Evolutionary conservation across 2,888 invertebrate species (phyloP).

Genomic region (Caprella mutica): DNA sequence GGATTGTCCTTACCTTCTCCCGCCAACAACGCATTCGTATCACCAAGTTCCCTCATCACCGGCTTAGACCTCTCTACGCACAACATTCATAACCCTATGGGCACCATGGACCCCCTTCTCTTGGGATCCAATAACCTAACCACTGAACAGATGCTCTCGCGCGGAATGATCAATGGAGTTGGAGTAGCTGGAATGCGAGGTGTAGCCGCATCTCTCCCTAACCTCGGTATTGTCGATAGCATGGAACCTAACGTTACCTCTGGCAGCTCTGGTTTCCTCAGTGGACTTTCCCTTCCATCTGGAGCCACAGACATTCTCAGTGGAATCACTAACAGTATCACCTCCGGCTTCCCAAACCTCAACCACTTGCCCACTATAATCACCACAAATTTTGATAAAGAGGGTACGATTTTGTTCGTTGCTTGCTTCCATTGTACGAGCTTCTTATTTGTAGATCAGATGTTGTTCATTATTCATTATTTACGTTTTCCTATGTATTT

Average conservation of each 20-base stretch:
- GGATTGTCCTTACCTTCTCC: conserved; percentile 2
- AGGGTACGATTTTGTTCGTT: conserved; percentile 23
- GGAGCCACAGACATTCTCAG: conserved; percentile 10
- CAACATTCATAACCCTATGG: conserved; percentile 7
- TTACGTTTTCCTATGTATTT: too few species aligned
- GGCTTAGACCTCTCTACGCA: conserved; percentile 14
- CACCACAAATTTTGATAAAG: conserved; percentile 33
- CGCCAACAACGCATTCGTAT: conserved; percentile 1
- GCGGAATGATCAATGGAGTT: not conserved
- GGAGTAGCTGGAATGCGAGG: not conserved
- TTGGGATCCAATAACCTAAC: too few species aligned
- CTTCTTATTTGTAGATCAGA: too few species aligned
- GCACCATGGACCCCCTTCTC: not conserved
- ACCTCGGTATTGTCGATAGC: conserved; percentile 3
- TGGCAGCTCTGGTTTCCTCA: conserved; percentile 6
- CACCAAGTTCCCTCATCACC: conserved; percentile 13
- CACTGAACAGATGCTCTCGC: not conserved
- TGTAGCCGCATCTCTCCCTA: not conserved
- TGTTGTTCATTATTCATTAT: too few species aligned
- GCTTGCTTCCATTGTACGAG: not conserved
- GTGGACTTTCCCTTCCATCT: conserved; percentile 6
- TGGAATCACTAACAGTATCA: conserved; percentile 9
- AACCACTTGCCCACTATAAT: conserved; percentile 31
- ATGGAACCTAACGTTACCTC: not conserved
- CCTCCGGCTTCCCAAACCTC: conserved; percentile 23